Evolutionary conservation across 92 coral and sea anemone genomes (phyloP).

Genomic region (Porites divaricata): DNA sequence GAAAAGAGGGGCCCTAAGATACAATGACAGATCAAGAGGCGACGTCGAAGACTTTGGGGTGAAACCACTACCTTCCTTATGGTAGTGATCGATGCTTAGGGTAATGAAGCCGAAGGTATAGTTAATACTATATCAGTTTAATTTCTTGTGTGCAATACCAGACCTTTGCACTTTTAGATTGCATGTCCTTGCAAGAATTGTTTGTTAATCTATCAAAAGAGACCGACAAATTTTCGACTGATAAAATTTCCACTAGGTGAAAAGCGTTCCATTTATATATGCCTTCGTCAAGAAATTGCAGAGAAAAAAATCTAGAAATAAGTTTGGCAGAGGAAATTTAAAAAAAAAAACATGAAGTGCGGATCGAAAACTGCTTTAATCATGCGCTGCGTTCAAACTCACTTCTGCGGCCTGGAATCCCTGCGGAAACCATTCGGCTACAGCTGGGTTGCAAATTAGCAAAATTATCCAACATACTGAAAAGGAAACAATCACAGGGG

Average conservation of each 20-base stretch:
- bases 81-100: background rate
- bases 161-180: background rate
- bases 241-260: background rate
- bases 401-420: background rate
- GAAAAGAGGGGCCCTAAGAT: background rate
- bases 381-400: background rate
- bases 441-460: background rate
- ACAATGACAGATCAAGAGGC: background rate
- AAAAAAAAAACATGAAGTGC: background rate
- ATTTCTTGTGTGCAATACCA: background rate
- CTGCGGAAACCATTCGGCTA: background rate
- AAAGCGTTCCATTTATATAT: background rate
- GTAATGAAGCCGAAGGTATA: background rate
- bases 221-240: background rate
- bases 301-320: background rate
- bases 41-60: background rate
- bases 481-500: background rate
- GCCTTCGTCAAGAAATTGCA: background rate
- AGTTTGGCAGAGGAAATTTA: background rate
- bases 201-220: background rate
- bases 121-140: background rate
- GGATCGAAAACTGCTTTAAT: background rate
- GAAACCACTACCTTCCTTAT: background rate
- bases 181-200: background rate
- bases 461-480: background rate